Base-by-base conservation (phyloP, 2,113 vertebrate species). In the Engystomops pustulosus region DNA sequence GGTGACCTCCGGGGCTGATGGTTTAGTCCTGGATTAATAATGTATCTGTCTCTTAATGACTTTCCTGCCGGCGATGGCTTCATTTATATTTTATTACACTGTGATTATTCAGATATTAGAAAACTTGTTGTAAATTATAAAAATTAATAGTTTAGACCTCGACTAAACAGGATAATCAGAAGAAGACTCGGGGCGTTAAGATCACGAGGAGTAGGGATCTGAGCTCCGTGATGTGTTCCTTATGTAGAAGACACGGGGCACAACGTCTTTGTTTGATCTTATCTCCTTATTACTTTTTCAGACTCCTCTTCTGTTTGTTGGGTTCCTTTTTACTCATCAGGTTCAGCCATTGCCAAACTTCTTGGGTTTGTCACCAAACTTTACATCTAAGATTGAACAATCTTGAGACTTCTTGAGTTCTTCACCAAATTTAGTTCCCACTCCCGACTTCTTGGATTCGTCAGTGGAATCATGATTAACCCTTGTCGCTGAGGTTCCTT, bases 131-230 rank as follows among this genome's bases (percentile, higher is more conserved):
- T n/a, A 70, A 70, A 70, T 70, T 38, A 14, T 9, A 41, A 38
- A n/a, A 44, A 70, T 70, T n/a, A 70, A 70, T 70, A 70, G 68
- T 70, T 70, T 25, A 70, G 68, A 23, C 36, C 18, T 44, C 44
- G 36, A 36, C 41, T 45, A 45, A 38, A 25, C 11, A 1, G 23
- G 23, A 47, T 72, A 25, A 72, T 72, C 17, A 15, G 68, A 32
- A 0, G 58, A 14, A 62, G 58, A 62, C 12, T 62, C 27, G 30
- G 30, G 58, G 12, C n/a, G n/a, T n/a, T n/a, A n/a, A n/a, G n/a
- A n/a, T n/a, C n/a, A n/a, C n/a, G n/a, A n/a, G n/a, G n/a, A n/a
- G n/a, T n/a, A n/a, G n/a, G 20, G n/a, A 53, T 5, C 20, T 53
- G 1, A 7, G 6, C 20, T 6, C 51, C 4, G 10, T 2, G 9